These are phyloP conservation scores for Ophioderma brevispina DNA, from an alignment of 35 echinoderm and acorn worm species.

Conservation along the genomic window DNA sequence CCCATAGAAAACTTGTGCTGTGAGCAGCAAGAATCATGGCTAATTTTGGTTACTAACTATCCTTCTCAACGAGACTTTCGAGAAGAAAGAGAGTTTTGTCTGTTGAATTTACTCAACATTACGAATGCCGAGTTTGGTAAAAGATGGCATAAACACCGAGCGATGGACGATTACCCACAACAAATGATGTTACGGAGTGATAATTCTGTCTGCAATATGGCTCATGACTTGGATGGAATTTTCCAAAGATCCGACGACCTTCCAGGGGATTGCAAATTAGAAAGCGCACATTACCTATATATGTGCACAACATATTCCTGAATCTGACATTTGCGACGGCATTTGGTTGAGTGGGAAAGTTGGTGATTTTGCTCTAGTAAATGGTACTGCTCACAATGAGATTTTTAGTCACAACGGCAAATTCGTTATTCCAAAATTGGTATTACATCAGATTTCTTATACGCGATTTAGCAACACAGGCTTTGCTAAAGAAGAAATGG, in stretches of 20 bases:
- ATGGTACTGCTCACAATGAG: background rate
- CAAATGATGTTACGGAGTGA: background rate
- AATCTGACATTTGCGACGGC: background rate
- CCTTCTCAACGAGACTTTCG: too few species aligned
- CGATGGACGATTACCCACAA: background rate
- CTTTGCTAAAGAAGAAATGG: background rate
- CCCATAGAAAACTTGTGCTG: too few species aligned
- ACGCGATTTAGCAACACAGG: background rate
- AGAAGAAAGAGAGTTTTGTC: too few species aligned
- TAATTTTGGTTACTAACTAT: too few species aligned
- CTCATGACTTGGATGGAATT: background rate
- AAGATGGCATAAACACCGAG: too few species aligned
- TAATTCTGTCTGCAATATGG: background rate
- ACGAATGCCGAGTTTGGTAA: too few species aligned
- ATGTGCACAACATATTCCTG: background rate
- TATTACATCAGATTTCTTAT: background rate
- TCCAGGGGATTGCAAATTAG: background rate
- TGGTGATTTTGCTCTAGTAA: background rate
- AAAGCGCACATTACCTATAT: background rate
- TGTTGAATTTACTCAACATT: too few species aligned
- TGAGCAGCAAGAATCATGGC: too few species aligned
- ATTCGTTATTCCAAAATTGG: background rate
- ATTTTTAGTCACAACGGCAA: background rate
- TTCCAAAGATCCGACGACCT: background rate
- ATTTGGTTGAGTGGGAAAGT: background rate